Percentiles rank a stretch among this genome's conserved stretches.
Evolutionary conservation across 2,888 invertebrate species (phyloP).

Genomic region (Coenonympha arcania): DNA sequence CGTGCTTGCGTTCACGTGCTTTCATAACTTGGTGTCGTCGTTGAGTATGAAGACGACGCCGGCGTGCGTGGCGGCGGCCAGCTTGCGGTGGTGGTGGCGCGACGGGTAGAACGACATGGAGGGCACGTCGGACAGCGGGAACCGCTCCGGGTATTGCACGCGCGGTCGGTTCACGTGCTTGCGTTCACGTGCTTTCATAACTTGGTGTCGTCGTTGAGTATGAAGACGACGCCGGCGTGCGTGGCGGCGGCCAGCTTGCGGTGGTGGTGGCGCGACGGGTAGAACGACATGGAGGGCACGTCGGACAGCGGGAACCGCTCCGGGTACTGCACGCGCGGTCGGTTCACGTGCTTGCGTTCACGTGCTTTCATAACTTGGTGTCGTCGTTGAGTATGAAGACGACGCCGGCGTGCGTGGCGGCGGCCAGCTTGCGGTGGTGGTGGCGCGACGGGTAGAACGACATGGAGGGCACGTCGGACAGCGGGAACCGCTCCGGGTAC

Average conservation of each 20-base stretch:
- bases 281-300: constrained; percentile 49
- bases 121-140: constrained; percentile 51
- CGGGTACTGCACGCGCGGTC: constrained; percentile 36
- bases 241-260: constrained; percentile 48
- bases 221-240: constrained; percentile 53
- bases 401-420: constrained; percentile 55
- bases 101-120: constrained; percentile 52
- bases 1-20: neutral
- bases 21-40: constrained; percentile 30
- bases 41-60: constrained; percentile 53
- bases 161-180: constrained; percentile 24
- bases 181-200: neutral
- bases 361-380: constrained; percentile 8
- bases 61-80: constrained; percentile 52
- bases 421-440: constrained; percentile 45
- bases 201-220: constrained; percentile 38
- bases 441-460: constrained; percentile 46
- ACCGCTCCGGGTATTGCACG: constrained; percentile 47
- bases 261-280: constrained; percentile 42
- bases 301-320: constrained; percentile 58
- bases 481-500: constrained; percentile 53
- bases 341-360: constrained; percentile 10
- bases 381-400: constrained; percentile 46
- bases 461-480: constrained; percentile 48
- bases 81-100: constrained; percentile 37